Evolutionary conservation across 2,888 invertebrate species (phyloP).

Genomic region (Drosophila gaucha): DNA sequence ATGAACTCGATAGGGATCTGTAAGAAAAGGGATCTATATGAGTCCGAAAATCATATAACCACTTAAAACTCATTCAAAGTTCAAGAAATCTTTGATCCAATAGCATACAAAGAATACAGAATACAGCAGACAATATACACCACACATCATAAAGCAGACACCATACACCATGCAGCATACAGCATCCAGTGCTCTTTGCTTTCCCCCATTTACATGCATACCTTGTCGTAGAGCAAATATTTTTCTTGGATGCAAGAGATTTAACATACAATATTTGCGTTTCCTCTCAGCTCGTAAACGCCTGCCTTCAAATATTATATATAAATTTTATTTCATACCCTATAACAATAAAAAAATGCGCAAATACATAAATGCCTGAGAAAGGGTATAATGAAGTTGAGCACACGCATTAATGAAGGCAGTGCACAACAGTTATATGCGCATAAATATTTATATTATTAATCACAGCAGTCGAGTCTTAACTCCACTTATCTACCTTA

Average conservation of each 20-base stretch:
- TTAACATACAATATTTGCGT: conserved; percentile 46
- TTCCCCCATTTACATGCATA: conserved; percentile 4
- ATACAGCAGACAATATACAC: no score
- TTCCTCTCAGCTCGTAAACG: conserved; percentile 43
- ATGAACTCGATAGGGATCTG: no score
- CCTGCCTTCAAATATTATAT: conserved; percentile 30
- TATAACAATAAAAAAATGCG: conserved; percentile 18
- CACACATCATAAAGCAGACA: no score
- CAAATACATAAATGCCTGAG: not conserved
- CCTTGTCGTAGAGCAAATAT: conserved; percentile 31
- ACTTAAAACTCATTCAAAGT: no score
- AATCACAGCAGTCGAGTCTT: conserved; percentile 1
- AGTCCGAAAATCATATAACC: no score
- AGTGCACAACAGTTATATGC: not conserved
- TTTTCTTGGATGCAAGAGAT: conserved; percentile 44
- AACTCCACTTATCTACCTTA: not conserved
- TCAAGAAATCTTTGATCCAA: no score
- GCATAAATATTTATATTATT: conserved; percentile 14
- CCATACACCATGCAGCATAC: no score
- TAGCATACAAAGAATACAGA: no score
- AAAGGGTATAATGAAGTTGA: conserved; percentile 11
- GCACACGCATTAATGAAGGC: not conserved
- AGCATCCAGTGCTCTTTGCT: no score
- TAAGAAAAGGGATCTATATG: no score
- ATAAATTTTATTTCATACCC: conserved; percentile 13